A percentile compares a stretch with the other conserved stretches of the same genome.
Conservation (phyloP, 37 sponge, comb jelly and placozoan genomes). For the Aplysina aerophoba region DNA sequence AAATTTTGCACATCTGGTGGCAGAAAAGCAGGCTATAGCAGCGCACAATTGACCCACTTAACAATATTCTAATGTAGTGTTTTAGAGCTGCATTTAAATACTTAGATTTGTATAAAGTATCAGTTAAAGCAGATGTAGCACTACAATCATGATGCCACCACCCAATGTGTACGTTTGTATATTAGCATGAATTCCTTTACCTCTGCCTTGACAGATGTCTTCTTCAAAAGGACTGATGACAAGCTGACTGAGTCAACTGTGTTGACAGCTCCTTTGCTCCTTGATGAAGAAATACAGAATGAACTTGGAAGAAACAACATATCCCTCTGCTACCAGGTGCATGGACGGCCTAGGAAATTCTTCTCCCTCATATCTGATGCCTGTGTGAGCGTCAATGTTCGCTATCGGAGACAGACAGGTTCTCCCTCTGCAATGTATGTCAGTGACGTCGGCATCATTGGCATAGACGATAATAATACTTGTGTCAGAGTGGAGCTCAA, state of each 20-base stretch:
- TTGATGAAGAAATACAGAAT: neutral
- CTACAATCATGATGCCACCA: too few relatives aligned
- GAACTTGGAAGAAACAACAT: neutral
- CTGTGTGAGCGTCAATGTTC: slow-evolving; percentile 20
- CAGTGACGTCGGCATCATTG: slow-evolving; percentile 14
- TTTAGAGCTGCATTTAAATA: too few relatives aligned
- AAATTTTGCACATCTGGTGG: too few relatives aligned
- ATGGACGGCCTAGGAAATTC: neutral
- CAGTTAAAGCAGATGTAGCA: too few relatives aligned
- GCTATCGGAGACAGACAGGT: slow-evolving; percentile 9
- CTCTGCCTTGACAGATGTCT: neutral
- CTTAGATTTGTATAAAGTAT: too few relatives aligned
- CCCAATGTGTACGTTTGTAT: too few relatives aligned
- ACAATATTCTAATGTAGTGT: too few relatives aligned
- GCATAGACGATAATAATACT: slow-evolving; percentile 9
- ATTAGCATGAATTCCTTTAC: too few relatives aligned
- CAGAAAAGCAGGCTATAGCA: too few relatives aligned
- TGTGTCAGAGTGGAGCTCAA: neutral
- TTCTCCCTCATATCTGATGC: slow-evolving; percentile 17
- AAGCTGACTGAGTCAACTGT: slow-evolving; percentile 1
- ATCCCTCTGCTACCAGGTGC: slow-evolving; percentile 24
- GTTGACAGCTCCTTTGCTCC: slow-evolving; percentile 14
- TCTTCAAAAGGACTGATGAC: slow-evolving; percentile 13
- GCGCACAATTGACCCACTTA: too few relatives aligned
- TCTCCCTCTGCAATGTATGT: neutral